phyloP scores from a whole-genome alignment of 2,888 invertebrate species.

The Drosophila prolongata region DNA sequence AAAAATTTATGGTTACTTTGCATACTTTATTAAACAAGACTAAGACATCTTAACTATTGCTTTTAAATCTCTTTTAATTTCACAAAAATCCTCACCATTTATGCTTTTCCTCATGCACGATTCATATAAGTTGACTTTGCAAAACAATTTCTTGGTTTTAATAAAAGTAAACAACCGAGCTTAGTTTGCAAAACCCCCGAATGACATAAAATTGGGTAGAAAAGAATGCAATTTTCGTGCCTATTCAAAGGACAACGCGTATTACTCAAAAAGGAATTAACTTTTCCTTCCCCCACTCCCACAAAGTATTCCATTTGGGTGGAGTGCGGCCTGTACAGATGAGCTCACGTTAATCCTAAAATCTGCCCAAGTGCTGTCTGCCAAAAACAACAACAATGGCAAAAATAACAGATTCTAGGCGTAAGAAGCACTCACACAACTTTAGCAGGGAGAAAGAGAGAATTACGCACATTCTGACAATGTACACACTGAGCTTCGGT shows the following conservation, averaged over 20 bases:
- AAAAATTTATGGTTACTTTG: no score
- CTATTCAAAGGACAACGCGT: constrained; percentile 55
- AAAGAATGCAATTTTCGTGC: constrained; percentile 70
- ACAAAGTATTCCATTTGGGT: constrained; percentile 59
- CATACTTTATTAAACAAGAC: not conserved
- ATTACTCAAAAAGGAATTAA: constrained; percentile 81
- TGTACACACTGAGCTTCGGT: constrained; percentile 46
- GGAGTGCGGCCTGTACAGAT: constrained; percentile 39
- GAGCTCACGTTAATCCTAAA: constrained; percentile 78
- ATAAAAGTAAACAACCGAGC: constrained; percentile 54
- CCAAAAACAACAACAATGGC: constrained; percentile 28
- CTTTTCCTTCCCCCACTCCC: constrained; percentile 31
- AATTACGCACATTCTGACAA: constrained; percentile 40
- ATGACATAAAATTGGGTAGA: constrained; percentile 63
- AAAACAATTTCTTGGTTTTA: constrained; percentile 67
- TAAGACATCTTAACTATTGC: not conserved
- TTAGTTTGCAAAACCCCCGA: constrained; percentile 16
- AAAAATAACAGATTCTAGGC: constrained; percentile 69
- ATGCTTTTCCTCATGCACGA: not conserved
- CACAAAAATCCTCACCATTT: not conserved
- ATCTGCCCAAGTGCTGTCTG: constrained; percentile 76
- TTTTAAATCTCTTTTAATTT: constrained; percentile 12
- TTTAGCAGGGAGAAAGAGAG: constrained; percentile 11
- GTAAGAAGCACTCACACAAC: constrained; percentile 43
- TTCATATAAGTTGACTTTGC: constrained; percentile 16